Base-by-base conservation (phyloP, 2,888 invertebrate species). In the Ophraella communa region DNA sequence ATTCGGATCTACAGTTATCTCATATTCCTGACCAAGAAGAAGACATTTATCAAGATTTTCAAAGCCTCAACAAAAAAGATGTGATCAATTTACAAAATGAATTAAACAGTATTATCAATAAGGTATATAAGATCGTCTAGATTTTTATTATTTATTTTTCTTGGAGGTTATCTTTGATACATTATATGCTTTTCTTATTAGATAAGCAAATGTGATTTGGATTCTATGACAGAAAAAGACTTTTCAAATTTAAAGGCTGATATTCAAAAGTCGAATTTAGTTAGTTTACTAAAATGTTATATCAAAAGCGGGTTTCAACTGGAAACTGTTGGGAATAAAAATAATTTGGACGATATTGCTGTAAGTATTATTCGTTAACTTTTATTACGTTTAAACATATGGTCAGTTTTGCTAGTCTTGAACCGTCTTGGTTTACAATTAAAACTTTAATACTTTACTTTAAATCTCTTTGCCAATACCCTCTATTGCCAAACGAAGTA, bases 1-100 rank as follows among this genome's bases (percentile, higher is more conserved):
- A 81, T 1, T 83, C 83, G 1, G 85, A 85, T 69, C 71, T 83
- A 17, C 78, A 70, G 8, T 66, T 72, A 14, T 66, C 69, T 4
- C 61, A 72, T 21, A 54, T 70, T 24, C 70, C 77, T 1, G 80
- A 78, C 0, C 78, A 78, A 1, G 77, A 76, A 8, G 80, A 79
- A 1, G 80, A 79, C 59, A 67, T 72, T 4, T 63, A 56, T 27
- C 60, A 60, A 35, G 62, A 63, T 20, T 4, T 66, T 39, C 64
- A 64, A 45, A 57, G 66, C 57, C 53, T 77, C 21, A 76, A 74
- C 4, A 78, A 75, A 65, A 72, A 75, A 55, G 80, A 80, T 59
- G 30, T 80, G 8, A 62, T 73, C n/a, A 77, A 76, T 55, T 62
- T 82, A 8, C 76, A 75, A 61, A 71, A 71, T 49, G 77, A 78